Conservation (phyloP, 30 jellyfish, hydroid and myxozoan species). For the Hydractinia echinata region DNA sequence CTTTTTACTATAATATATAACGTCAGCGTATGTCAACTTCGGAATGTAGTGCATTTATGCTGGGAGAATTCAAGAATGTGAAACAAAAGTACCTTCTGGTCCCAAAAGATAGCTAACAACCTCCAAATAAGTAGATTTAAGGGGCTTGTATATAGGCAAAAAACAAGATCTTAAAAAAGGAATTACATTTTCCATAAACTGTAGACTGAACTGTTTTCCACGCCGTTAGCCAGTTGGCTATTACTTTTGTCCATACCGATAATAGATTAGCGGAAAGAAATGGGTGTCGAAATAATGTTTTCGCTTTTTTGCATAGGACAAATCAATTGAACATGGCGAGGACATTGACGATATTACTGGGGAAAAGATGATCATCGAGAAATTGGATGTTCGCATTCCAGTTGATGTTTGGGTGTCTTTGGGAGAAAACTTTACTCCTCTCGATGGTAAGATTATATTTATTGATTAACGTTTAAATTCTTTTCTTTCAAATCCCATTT, state of each 20-base stretch:
- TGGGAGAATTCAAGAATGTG: no score
- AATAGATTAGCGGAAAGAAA: no score
- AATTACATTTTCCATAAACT: neutral
- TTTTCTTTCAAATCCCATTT: neutral
- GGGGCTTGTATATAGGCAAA: no score
- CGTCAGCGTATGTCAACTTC: no score
- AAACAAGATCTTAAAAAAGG: no score
- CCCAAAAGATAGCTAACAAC: no score
- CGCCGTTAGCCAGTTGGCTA: neutral
- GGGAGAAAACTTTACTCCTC: conserved; percentile 67
- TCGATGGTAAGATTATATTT: conserved; percentile 36
- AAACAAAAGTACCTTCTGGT: no score
- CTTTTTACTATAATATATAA: no score
- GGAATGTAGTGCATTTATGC: no score
- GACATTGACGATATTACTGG: neutral
- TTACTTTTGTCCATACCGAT: neutral
- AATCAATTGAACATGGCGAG: neutral
- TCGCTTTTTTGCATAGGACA: neutral
- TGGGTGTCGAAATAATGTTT: no score
- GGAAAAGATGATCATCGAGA: conserved; percentile 17
- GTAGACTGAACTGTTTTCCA: neutral
- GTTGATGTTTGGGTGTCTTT: conserved; percentile 88
- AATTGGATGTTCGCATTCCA: conserved; percentile 75
- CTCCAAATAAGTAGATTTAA: no score
- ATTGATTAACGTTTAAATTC: neutral